Percentiles rank a stretch among this genome's conserved stretches.
phyloP scores from a whole-genome alignment of 2,888 invertebrate species.

The Agrochola macilenta region DNA sequence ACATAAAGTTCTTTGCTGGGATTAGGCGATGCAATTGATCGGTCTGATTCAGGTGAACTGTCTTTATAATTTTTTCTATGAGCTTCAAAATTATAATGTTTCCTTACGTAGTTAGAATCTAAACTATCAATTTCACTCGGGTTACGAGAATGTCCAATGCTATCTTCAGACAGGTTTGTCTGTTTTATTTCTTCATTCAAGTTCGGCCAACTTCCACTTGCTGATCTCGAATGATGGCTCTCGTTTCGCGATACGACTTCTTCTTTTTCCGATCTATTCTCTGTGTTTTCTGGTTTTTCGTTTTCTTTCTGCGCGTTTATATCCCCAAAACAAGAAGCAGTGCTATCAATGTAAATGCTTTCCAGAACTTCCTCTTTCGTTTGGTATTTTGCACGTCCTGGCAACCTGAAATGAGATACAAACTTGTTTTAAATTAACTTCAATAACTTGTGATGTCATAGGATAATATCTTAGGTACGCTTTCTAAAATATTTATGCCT shows the following conservation, averaged over 20 bases:
- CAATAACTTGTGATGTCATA: not conserved
- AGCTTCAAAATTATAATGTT: slow-evolving; percentile 89
- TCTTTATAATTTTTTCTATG: slow-evolving; percentile 86
- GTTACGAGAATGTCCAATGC: slow-evolving; percentile 87
- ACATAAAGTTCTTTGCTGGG: slow-evolving; percentile 84
- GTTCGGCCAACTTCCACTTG: slow-evolving; percentile 88
- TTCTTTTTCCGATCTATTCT: slow-evolving; percentile 82
- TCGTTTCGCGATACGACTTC: slow-evolving; percentile 81
- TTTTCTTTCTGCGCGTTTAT: slow-evolving; percentile 85
- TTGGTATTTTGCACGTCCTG: slow-evolving; percentile 88
- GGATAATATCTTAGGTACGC: not conserved
- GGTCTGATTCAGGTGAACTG: slow-evolving; percentile 87
- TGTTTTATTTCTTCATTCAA: slow-evolving; percentile 86
- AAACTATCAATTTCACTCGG: slow-evolving; percentile 91
- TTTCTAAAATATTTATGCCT: not conserved
- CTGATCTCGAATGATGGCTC: slow-evolving; percentile 83
- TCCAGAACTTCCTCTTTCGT: slow-evolving; percentile 89
- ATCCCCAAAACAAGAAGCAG: slow-evolving; percentile 88
- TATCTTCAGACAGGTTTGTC: slow-evolving; percentile 87
- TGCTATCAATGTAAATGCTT: slow-evolving; percentile 88
- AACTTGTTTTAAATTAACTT: slow-evolving; percentile 14
- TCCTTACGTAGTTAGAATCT: slow-evolving; percentile 91
- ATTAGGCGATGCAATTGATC: slow-evolving; percentile 81
- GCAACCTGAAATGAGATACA: slow-evolving; percentile 81
- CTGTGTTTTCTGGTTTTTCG: slow-evolving; percentile 75